These are phyloP conservation scores for Argyrosomus japonicus DNA, from an alignment of 2,113 vertebrate genomes.

Conservation along the genomic window DNA sequence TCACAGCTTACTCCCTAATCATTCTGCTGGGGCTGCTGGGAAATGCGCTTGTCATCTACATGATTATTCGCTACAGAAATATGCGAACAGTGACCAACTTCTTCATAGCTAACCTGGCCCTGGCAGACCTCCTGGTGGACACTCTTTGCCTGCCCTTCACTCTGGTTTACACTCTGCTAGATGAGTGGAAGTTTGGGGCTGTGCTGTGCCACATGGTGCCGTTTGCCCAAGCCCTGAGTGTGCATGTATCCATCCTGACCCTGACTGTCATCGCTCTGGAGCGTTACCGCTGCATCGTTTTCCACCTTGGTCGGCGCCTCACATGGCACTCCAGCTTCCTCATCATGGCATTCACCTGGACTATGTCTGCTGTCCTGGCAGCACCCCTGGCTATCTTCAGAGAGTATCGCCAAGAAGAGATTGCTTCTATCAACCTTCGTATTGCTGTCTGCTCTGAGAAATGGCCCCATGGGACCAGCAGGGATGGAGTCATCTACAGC, in stretches of 20 bases:
- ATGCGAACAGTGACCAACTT: slow-evolving; percentile 96
- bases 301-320: slow-evolving; percentile 90
- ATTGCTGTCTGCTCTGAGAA: slow-evolving; percentile 93
- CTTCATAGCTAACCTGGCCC: slow-evolving; percentile 93
- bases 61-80: slow-evolving; percentile 90
- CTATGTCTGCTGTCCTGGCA: slow-evolving; percentile 87
- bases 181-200: slow-evolving; percentile 93
- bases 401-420: slow-evolving; percentile 90
- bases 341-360: slow-evolving; percentile 90
- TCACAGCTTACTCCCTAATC: slow-evolving; percentile 90
- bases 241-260: slow-evolving; percentile 92
- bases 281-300: slow-evolving; percentile 92
- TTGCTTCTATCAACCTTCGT: slow-evolving; percentile 88
- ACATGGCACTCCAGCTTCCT: slow-evolving; percentile 87
- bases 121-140: slow-evolving; percentile 93
- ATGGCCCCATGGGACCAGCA: slow-evolving; percentile 89
- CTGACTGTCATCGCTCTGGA: slow-evolving; percentile 93
- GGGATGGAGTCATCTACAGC: slow-evolving; percentile 92
- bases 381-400: slow-evolving; percentile 92
- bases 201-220: slow-evolving; percentile 92
- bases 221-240: slow-evolving; percentile 91
- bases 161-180: slow-evolving; percentile 90
- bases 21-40: slow-evolving; percentile 91
- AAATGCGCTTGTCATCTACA: slow-evolving; percentile 91
- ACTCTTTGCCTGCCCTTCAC: slow-evolving; percentile 93